Conservation (phyloP, 2,888 invertebrate species). For the Chelonus formosanus region DNA sequence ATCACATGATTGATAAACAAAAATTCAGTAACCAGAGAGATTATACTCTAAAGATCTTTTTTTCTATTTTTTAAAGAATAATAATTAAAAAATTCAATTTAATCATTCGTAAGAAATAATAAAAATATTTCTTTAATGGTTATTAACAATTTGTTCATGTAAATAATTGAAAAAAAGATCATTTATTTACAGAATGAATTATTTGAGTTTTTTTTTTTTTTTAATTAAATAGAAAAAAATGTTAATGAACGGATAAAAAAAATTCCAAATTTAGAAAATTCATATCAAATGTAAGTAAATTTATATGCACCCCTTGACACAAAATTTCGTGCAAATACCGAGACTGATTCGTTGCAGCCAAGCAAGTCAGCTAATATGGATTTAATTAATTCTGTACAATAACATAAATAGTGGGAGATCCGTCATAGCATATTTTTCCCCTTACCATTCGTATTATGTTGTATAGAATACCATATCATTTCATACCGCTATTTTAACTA, state of each 20-base stretch:
- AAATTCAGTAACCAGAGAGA: too few species aligned
- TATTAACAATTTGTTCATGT: too few species aligned
- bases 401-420: conserved; percentile 41
- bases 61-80: too few species aligned
- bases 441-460: conserved; percentile 5
- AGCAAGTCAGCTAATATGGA: conserved; percentile 61
- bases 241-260: conserved; percentile 16
- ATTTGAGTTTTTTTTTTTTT: too few species aligned
- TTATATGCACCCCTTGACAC: conserved; percentile 54
- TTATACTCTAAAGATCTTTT: too few species aligned
- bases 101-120: too few species aligned
- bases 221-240: conserved; percentile 7
- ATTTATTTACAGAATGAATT: too few species aligned
- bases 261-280: conserved; percentile 34
- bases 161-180: too few species aligned
- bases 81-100: too few species aligned
- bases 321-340: conserved; percentile 29
- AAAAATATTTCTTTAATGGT: too few species aligned
- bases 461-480: conserved; percentile 25
- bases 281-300: conserved; percentile 52
- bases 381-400: conserved; percentile 58
- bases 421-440: conserved; percentile 36
- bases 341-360: conserved; percentile 34
- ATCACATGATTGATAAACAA: too few species aligned
- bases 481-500: too few species aligned